Percentiles rank a stretch among this genome's conserved stretches.
Evolutionary conservation across 2,113 vertebrate genomes (phyloP).

Genomic region (Amphilophus citrinellus): DNA sequence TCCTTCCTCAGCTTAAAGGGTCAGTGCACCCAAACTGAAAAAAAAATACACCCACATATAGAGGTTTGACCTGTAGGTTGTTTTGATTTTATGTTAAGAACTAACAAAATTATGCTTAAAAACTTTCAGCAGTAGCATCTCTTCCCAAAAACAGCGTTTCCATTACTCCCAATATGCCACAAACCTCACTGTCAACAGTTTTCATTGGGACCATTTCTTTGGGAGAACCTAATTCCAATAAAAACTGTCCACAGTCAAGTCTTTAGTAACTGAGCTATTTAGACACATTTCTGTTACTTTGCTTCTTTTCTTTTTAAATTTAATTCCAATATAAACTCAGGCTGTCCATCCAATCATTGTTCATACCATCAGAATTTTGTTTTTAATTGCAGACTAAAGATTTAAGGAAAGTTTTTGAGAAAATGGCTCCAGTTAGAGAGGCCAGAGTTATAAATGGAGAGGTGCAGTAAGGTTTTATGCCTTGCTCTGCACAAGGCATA

Average conservation of each 20-base stretch:
- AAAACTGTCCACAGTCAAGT: constrained; percentile 37
- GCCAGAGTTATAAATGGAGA: neutral
- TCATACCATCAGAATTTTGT: neutral
- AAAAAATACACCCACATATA: neutral
- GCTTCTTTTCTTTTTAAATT: neutral
- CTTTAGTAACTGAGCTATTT: neutral
- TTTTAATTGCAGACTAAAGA: neutral
- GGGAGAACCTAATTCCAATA: constrained; percentile 32
- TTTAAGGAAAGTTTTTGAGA: neutral
- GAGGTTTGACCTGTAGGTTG: neutral
- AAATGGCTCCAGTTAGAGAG: neutral
- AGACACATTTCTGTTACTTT: neutral
- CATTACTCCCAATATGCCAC: constrained; percentile 21
- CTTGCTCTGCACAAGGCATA: neutral
- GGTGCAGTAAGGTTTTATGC: neutral
- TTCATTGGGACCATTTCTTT: constrained; percentile 35
- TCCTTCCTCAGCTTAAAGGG: neutral
- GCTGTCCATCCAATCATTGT: neutral
- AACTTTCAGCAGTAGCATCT: constrained; percentile 19
- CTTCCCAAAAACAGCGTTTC: constrained; percentile 45
- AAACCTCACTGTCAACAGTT: constrained; percentile 13
- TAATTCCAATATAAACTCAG: neutral
- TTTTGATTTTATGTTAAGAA: constrained; percentile 9
- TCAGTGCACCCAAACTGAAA: neutral
- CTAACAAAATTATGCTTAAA: neutral